phyloP scores from a whole-genome alignment of 1,140 invertebrate species.

The Oscheius sp. region DNA sequence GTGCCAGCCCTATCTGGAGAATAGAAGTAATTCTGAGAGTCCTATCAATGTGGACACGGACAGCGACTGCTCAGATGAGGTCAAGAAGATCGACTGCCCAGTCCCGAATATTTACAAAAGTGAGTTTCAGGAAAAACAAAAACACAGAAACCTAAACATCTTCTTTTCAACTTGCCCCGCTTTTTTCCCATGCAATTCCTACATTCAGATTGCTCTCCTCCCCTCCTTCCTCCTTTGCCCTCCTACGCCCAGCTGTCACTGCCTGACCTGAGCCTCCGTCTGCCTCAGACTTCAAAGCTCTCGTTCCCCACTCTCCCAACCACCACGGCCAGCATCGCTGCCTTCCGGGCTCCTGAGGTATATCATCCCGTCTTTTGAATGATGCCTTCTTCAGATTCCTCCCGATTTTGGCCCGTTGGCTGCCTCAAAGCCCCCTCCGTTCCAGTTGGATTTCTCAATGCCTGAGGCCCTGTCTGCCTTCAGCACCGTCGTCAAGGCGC shows the following conservation, averaged over 20 bases:
- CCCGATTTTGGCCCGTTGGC: background rate
- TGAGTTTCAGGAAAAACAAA: background rate
- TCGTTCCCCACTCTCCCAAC: background rate
- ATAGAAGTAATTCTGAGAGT: background rate
- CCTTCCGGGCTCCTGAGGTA: background rate
- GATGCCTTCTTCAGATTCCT: background rate
- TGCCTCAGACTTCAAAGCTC: background rate
- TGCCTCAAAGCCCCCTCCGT: slow-evolving; percentile 5
- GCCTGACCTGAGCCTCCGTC: background rate
- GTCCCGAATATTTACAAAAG: slow-evolving; percentile 8
- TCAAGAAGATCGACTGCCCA: slow-evolving; percentile 1
- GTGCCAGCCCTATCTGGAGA: slow-evolving; percentile 41
- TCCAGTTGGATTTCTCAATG: background rate
- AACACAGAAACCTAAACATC: background rate
- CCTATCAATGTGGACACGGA: slow-evolving; percentile 22
- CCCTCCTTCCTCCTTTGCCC: background rate
- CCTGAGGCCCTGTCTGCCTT: background rate
- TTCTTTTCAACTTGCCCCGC: no score
- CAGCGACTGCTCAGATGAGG: background rate
- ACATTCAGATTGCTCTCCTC: background rate
- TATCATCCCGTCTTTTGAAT: background rate
- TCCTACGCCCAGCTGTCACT: slow-evolving; percentile 4
- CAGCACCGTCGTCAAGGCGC: background rate
- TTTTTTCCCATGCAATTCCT: no score
- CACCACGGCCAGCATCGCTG: background rate